Percentiles rank a stretch among this genome's conserved stretches.
phyloP scores from a whole-genome alignment of 1,140 invertebrate genomes.

The Heliconius himera region DNA sequence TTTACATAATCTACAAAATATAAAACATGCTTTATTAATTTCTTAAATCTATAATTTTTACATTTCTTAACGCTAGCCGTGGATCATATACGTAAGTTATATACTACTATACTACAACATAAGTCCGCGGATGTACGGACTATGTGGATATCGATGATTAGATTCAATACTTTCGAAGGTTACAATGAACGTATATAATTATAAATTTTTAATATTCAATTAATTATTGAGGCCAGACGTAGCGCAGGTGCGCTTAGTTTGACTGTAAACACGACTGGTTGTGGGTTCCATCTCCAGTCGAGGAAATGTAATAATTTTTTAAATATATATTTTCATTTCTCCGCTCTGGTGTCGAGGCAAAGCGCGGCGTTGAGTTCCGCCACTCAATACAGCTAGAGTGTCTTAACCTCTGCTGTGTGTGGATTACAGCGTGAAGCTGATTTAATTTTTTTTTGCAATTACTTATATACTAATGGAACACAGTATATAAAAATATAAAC shows the following conservation, averaged over 20 bases:
- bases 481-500: conserved; percentile 33
- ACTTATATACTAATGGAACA: conserved; percentile 28
- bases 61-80: conserved; percentile 70
- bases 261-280: too few species aligned
- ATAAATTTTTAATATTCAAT: conserved; percentile 12
- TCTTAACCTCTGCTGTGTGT: too few species aligned
- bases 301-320: too few species aligned
- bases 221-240: not conserved
- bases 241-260: too few species aligned
- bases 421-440: too few species aligned
- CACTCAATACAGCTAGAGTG: too few species aligned
- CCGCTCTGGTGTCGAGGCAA: too few species aligned
- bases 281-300: too few species aligned
- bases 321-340: too few species aligned
- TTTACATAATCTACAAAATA: conserved; percentile 78
- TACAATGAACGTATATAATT: conserved; percentile 2
- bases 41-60: conserved; percentile 77
- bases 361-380: too few species aligned
- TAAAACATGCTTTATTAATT: conserved; percentile 78
- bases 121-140: conserved; percentile 45
- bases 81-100: conserved; percentile 64
- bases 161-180: conserved; percentile 23
- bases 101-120: conserved; percentile 66
- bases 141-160: conserved; percentile 43
- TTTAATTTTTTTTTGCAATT: not conserved